A percentile compares a stretch with the other conserved stretches of the same genome.
These are phyloP conservation scores for Trematocara marginatum DNA, from an alignment of 2,113 vertebrate genomes.

Conservation along the genomic window DNA sequence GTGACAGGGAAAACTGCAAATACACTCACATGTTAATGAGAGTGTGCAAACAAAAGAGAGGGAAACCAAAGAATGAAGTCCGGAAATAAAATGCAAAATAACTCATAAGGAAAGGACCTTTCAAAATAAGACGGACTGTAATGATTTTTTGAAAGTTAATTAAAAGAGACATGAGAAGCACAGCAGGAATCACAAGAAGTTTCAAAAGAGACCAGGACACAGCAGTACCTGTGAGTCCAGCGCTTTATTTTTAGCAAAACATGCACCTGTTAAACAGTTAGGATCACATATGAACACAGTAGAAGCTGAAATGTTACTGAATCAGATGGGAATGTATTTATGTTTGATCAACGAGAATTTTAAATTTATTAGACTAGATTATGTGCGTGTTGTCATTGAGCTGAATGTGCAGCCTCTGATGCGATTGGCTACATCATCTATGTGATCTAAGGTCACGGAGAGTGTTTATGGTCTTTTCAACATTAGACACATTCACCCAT, in stretches of 20 bases:
- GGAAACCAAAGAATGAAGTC: neutral
- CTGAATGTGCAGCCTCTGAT: neutral
- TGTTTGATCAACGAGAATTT: slow-evolving; percentile 15
- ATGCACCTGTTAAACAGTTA: neutral
- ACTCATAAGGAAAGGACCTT: neutral
- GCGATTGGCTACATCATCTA: slow-evolving; percentile 4
- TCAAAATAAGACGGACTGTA: neutral
- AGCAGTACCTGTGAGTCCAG: neutral
- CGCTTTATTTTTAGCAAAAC: neutral
- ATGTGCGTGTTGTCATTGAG: neutral
- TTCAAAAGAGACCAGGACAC: neutral
- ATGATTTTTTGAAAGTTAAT: neutral
- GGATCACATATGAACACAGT: neutral
- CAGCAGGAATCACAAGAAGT: neutral
- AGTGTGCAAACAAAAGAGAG: neutral
- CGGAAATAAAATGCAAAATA: neutral
- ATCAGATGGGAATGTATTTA: neutral
- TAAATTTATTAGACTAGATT: neutral
- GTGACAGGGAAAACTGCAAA: neutral
- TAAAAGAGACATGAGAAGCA: neutral
- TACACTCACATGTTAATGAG: neutral
- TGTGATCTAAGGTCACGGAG: slow-evolving; percentile 17
- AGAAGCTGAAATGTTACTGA: neutral
- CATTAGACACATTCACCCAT: neutral
- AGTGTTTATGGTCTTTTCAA: slow-evolving; percentile 18